Base-by-base conservation (phyloP, 2,797 vertebrate genomes). In the Mormyrus proboscirostris region DNA sequence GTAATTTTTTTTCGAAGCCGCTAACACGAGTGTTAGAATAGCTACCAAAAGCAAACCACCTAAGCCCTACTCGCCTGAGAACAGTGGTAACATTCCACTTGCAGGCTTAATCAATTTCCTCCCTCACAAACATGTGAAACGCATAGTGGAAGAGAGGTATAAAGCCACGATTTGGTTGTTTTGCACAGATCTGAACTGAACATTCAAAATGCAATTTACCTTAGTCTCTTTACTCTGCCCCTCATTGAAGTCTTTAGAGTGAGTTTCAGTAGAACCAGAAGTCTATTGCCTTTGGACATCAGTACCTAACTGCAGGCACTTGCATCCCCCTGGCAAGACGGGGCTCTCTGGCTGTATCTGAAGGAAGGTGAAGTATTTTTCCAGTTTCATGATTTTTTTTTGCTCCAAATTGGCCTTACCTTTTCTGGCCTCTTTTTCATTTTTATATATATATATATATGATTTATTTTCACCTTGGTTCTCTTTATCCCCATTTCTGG, bases 241-340 rank as follows among this genome's bases (percentile, higher is more conserved):
- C 92, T 92, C 92, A 92, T 89, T 59, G 88, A 91, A 93, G 90
- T 91, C 25, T 91, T 93, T 93, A 93, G 89, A 92, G 91, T 93
- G 93, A 93, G 92, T 94, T 94, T 94, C 89, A 94, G 92, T 95
- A 95, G 95, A 97, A 95, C 95, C 96, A 96, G 95, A 95, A 95
- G 95, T 96, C 95, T 97, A 95, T 96, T 96, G 93, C 95, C 94
- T 96, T 90, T 95, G 93, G 95, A 96, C 94, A 93, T 96, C 96
- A 95, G 92, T 94, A 94, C 94, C 94, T 95, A 94, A 95, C 95
- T 94, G 92, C 94, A 95, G 94, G 95, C 95, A 92, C 92, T 94
- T 94, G 93, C 90, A 93, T 94, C 95, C 94, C 94, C 95, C 93
- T 94, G 93, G 93, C 93, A 94, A 94, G 87, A 92, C 91, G 90